Evolutionary conservation across 2,797 vertebrate genomes (phyloP).

Genomic region (Acomys russatus): DNA sequence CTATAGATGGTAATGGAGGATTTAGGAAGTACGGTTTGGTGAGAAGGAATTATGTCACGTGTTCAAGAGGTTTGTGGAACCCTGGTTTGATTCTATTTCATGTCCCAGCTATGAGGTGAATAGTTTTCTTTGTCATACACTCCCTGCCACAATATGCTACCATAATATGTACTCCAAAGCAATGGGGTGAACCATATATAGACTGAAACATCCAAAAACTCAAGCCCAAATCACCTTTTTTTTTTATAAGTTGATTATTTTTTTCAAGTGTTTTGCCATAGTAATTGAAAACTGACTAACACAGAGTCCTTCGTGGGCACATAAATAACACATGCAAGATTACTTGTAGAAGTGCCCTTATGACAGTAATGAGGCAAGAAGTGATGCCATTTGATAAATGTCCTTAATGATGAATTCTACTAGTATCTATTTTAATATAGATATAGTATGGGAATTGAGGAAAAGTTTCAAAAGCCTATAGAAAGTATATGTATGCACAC

Average conservation of each 20-base stretch:
- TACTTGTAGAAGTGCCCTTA: background rate
- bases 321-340: background rate
- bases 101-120: background rate
- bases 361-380: conserved; percentile 7
- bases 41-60: background rate
- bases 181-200: background rate
- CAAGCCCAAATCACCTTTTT: background rate
- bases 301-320: background rate
- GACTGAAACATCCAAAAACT: background rate
- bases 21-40: background rate
- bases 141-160: background rate
- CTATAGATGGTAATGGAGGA: background rate
- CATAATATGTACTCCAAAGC: background rate
- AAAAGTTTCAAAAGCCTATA: conserved; percentile 19
- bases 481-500: background rate
- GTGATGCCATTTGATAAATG: conserved; percentile 32
- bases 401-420: background rate
- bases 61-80: background rate
- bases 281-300: background rate
- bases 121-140: background rate
- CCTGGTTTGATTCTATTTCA: background rate
- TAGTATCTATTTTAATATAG: background rate
- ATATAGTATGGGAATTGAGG: background rate
- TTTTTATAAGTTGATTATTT: background rate
- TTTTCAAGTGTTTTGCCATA: background rate